Percentiles rank a stretch among this genome's conserved stretches.
Conservation (phyloP, 1,140 invertebrate species). For the Magallana gigas region DNA sequence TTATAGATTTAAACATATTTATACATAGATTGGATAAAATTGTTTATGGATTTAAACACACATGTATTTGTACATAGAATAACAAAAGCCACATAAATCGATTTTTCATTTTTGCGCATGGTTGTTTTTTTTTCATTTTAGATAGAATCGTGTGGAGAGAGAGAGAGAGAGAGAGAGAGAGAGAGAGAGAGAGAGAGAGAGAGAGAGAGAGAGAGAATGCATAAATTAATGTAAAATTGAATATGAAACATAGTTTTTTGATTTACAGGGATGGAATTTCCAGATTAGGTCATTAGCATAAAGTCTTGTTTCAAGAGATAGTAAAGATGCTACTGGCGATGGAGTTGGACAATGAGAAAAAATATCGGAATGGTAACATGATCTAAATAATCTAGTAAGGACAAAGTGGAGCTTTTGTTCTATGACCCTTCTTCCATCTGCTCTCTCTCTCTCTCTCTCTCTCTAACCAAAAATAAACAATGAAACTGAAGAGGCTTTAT, state of each 20-base stretch:
- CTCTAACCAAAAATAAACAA: not conserved
- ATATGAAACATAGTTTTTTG: conserved; percentile 7
- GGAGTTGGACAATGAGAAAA: not conserved
- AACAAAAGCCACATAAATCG: too few relatives aligned
- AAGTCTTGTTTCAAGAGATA: not conserved
- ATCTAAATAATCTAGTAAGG: not conserved
- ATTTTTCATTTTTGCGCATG: too few relatives aligned
- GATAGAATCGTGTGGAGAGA: too few relatives aligned
- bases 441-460: conserved; percentile 32
- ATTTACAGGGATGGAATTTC: not conserved
- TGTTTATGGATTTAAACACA: too few relatives aligned
- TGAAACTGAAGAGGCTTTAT: too few relatives aligned
- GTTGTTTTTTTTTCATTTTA: too few relatives aligned
- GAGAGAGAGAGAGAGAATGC: not conserved
- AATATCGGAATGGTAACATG: not conserved
- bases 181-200: conserved; percentile 17
- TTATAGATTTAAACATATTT: not conserved
- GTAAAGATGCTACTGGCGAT: not conserved
- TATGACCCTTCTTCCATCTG: not conserved
- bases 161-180: conserved; percentile 33
- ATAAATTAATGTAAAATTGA: not conserved
- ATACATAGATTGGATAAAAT: too few relatives aligned
- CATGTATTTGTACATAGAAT: too few relatives aligned
- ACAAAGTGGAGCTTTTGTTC: not conserved
- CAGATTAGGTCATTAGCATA: conserved; percentile 6